These are phyloP conservation scores for Syrmaticus mikado DNA, from an alignment of 2,113 vertebrate genomes.

Conservation along the genomic window DNA sequence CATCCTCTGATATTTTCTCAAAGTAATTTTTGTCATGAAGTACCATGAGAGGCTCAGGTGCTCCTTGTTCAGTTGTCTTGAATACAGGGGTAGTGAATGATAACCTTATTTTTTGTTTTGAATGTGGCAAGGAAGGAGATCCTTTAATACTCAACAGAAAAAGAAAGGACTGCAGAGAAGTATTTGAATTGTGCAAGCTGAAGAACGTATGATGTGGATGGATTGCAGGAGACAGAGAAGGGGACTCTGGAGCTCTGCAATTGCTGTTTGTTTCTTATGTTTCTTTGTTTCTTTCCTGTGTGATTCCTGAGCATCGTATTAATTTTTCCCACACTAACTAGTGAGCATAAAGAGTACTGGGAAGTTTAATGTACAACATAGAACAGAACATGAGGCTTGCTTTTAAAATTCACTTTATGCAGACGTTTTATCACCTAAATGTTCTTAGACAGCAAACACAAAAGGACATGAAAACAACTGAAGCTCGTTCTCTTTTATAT, in stretches of 20 bases:
- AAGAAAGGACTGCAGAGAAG: neutral
- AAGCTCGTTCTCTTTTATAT: conserved; percentile 26
- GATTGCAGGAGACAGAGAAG: neutral
- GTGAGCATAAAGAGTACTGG: neutral
- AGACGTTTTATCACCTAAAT: neutral
- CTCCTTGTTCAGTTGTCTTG: neutral
- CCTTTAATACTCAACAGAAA: neutral
- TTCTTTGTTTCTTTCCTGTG: neutral
- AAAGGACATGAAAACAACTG: neutral
- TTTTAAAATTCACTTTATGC: conserved; percentile 35
- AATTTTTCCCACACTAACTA: neutral
- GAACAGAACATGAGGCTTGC: neutral
- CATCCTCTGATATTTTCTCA: conserved; percentile 7
- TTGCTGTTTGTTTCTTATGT: neutral
- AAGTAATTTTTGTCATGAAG: conserved; percentile 5
- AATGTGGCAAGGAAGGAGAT: neutral
- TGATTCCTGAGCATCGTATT: neutral
- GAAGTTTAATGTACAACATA: neutral
- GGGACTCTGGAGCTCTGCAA: neutral
- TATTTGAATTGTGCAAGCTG: neutral
- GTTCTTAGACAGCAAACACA: conserved; percentile 46
- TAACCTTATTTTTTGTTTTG: neutral
- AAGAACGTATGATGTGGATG: neutral
- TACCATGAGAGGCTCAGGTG: neutral
- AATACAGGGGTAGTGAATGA: neutral